phyloP scores from a whole-genome alignment of 2,888 invertebrate species.

The Drosophila pegasa region DNA sequence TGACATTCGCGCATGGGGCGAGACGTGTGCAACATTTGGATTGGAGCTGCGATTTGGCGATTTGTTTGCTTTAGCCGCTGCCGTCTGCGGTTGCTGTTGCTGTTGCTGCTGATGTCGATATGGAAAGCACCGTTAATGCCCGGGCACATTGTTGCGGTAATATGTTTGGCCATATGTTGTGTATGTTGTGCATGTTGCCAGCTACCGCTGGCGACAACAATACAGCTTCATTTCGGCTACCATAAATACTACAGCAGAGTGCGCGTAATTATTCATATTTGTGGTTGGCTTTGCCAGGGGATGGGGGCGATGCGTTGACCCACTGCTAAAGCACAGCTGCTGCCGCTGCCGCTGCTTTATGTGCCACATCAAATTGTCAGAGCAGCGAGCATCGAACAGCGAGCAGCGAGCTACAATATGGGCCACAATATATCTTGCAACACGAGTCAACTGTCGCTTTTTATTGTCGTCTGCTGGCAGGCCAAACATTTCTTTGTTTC shows the following conservation, averaged over 20 bases:
- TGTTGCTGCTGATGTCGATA: slow-evolving; percentile 30
- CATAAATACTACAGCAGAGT: slow-evolving; percentile 62
- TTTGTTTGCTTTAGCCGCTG: slow-evolving; percentile 47
- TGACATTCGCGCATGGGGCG: slow-evolving; percentile 15
- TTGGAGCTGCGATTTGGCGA: slow-evolving; percentile 18
- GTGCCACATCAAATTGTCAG: slow-evolving; percentile 77
- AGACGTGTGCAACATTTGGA: slow-evolving; percentile 29
- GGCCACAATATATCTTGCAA: slow-evolving; percentile 78
- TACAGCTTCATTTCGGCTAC: slow-evolving; percentile 66
- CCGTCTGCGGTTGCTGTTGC: slow-evolving; percentile 20
- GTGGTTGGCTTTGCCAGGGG: slow-evolving; percentile 52
- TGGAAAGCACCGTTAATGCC: slow-evolving; percentile 74
- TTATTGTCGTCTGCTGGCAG: slow-evolving; percentile 79
- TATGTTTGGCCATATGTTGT: slow-evolving; percentile 66
- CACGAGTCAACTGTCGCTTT: slow-evolving; percentile 81
- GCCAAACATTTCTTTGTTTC: slow-evolving; percentile 75
- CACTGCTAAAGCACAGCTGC: slow-evolving; percentile 38
- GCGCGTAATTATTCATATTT: slow-evolving; percentile 76
- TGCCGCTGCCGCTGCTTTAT: slow-evolving; percentile 53
- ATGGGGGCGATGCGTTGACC: slow-evolving; percentile 62
- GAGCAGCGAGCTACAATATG: slow-evolving; percentile 47
- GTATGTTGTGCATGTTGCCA: slow-evolving; percentile 13
- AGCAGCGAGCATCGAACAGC: slow-evolving; percentile 1
- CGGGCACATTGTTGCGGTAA: slow-evolving; percentile 75
- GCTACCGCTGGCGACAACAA: slow-evolving; percentile 56